phyloP scores from a whole-genome alignment of 2,797 vertebrate species.

The Aldrovandia affinis region DNA sequence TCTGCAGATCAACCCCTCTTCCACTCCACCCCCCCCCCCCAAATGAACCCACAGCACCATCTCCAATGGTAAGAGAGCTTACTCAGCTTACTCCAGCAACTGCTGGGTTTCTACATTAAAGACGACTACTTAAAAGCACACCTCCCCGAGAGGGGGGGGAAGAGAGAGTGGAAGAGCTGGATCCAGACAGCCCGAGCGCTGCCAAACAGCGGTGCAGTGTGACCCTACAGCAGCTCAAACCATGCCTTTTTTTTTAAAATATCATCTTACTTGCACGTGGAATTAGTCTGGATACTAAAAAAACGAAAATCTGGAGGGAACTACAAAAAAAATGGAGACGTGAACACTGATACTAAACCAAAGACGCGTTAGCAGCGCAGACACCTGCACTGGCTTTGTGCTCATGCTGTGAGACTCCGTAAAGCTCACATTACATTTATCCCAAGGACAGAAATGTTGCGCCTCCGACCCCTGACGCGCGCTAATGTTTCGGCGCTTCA shows the following conservation, averaged over 20 bases:
- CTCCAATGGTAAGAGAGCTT: too few species aligned
- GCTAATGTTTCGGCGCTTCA: too few species aligned
- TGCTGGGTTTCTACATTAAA: slow-evolving; percentile 17
- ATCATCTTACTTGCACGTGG: slow-evolving; percentile 55
- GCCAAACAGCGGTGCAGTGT: not conserved
- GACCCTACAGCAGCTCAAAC: not conserved
- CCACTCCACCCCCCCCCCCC: too few species aligned
- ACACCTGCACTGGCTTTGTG: not conserved
- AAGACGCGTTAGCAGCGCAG: too few species aligned
- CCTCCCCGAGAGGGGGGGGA: too few species aligned
- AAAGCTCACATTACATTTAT: too few species aligned
- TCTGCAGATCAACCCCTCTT: not conserved
- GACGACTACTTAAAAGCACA: not conserved
- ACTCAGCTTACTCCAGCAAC: not conserved
- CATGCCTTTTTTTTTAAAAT: slow-evolving; percentile 50
- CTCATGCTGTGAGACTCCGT: too few species aligned
- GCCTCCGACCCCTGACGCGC: too few species aligned
- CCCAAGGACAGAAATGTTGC: too few species aligned
- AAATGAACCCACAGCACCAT: not conserved
- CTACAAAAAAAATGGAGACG: slow-evolving; percentile 58
- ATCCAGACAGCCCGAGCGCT: slow-evolving; percentile 13
- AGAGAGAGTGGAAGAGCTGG: not conserved
- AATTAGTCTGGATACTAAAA: slow-evolving; percentile 40
- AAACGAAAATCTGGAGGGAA: slow-evolving; percentile 21
- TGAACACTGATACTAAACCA: slow-evolving; percentile 45